Base-by-base conservation (phyloP, 2,888 invertebrate genomes). In the Sturmia bella region DNA sequence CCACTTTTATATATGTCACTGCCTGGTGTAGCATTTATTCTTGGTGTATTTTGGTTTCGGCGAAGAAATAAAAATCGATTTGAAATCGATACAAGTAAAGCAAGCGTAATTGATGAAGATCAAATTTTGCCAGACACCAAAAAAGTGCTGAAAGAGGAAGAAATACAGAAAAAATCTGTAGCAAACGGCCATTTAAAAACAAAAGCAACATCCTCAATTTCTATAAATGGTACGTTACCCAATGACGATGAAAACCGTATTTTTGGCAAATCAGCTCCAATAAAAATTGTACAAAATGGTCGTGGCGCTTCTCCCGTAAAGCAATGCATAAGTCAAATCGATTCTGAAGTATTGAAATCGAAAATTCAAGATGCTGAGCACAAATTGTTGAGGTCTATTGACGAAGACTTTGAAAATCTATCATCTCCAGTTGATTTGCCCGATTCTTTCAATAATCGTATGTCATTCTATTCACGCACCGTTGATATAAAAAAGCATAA, bases 41-140 rank as follows among this genome's bases (percentile, higher is more conserved):
- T 96, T 91, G 95, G 95, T 87, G 94, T 96, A 90, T 94, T 90
- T 87, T 96, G 96, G 96, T 95, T 95, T 94, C 94, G 94, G 92
- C 95, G 94, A 92, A 95, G 94, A 92, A 94, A 90, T 87, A 90
- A 94, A 92, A 89, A 87, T 85, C 87, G 87, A 84, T 74, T 86
- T 86, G 87, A 87, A 78, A 86, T 86, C 82, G 86, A 85, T 73
- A 88, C 86, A 63, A 85, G 85, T 80, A 79, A 78, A 72, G 66
- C 63, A 69, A 75, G 13, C 64, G 57, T 41, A 48, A 75, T 68
- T 61, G 83, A 84, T 56, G 84, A 81, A n/a, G 78, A 80, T n/a
- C 32, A 45, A 15, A 37, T 52, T 39, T 52, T 50, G 4, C 9
- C 37, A 12, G 86, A 85, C 79, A 85, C 27, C 7, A 85, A 85